Evolutionary conservation across 2,113 vertebrate species (phyloP).

Genomic region (Dicaeum eximium): DNA sequence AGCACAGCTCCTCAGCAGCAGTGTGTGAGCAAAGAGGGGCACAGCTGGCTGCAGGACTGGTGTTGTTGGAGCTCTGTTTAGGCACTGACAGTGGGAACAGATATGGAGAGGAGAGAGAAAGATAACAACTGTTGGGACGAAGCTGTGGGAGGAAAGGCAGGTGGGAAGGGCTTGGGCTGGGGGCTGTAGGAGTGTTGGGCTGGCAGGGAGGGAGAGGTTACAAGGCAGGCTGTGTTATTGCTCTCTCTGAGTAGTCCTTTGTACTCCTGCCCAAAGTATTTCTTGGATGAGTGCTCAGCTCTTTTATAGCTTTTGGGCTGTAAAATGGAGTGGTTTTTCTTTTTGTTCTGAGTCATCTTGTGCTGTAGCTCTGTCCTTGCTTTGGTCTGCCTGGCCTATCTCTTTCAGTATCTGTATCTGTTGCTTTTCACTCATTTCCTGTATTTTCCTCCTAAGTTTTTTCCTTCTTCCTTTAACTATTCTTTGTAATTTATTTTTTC

Average conservation of each 20-base stretch:
- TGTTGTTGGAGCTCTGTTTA: neutral
- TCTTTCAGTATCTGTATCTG: neutral
- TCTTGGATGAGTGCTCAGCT: neutral
- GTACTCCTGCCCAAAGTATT: neutral
- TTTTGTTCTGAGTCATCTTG: neutral
- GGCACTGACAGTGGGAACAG: neutral
- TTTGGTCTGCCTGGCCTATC: neutral
- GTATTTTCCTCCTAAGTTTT: neutral
- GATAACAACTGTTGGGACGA: no score
- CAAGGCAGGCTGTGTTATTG: neutral
- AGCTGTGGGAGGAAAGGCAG: neutral
- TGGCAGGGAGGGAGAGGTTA: neutral
- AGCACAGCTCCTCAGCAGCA: neutral
- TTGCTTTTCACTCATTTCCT: neutral
- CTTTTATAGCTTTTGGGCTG: neutral
- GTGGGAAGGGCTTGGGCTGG: neutral
- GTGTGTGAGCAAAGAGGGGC: neutral
- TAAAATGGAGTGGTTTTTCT: neutral
- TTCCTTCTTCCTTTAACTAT: neutral
- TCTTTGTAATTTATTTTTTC: neutral
- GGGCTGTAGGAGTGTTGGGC: fast-evolving
- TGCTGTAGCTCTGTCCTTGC: neutral
- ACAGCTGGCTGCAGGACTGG: neutral
- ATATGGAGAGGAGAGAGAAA: neutral
- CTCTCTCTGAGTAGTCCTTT: neutral